phyloP scores from a whole-genome alignment of 2,113 vertebrate genomes.

The Coptodon bakossiorum region DNA sequence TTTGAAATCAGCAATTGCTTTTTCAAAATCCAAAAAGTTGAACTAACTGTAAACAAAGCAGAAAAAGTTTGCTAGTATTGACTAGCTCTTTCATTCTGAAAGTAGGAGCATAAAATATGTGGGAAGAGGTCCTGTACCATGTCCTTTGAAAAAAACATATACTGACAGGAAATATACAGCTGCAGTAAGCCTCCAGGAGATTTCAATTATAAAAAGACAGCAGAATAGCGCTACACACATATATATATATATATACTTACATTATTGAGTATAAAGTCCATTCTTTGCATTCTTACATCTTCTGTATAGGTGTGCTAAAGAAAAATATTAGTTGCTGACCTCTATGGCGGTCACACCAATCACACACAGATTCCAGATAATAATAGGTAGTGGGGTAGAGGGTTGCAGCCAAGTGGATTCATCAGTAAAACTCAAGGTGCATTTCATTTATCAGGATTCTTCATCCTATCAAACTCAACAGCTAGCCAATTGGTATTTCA shows the following conservation, averaged over 20 bases:
- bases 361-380: slow-evolving; percentile 28
- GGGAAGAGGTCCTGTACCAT: background rate
- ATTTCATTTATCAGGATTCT: slow-evolving; percentile 60
- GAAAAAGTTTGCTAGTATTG: background rate
- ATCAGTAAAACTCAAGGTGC: slow-evolving; percentile 61
- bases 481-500: slow-evolving; percentile 45
- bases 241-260: background rate
- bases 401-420: slow-evolving; percentile 50
- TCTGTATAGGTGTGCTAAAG: background rate
- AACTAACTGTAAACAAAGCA: background rate
- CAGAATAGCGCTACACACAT: background rate
- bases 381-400: slow-evolving; percentile 30
- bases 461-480: slow-evolving; percentile 51
- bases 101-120: background rate
- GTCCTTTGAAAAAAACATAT: background rate
- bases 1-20: background rate
- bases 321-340: slow-evolving; percentile 44
- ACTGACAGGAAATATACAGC: background rate
- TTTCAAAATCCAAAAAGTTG: background rate
- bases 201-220: background rate
- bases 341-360: slow-evolving; percentile 42
- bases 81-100: background rate
- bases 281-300: slow-evolving; percentile 1
- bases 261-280: background rate
- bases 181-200: background rate